phyloP scores from a whole-genome alignment of 1,140 invertebrate species.

The Mamestra configurata region DNA sequence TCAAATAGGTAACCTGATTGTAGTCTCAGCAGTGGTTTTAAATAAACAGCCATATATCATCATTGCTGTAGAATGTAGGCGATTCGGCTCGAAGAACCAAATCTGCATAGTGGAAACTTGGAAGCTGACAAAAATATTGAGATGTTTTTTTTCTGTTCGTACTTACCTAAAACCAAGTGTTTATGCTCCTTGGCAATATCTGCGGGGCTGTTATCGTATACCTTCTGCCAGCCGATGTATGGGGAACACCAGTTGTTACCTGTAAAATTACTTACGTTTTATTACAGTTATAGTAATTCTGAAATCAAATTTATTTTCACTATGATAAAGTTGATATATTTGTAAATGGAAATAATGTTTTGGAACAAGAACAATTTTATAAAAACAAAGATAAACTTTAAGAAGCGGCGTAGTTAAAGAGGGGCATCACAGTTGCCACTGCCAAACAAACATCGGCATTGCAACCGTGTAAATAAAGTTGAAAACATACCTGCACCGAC shows the following conservation, averaged over 20 bases:
- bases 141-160: background rate
- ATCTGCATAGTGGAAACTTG: background rate
- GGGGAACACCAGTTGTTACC: constrained; percentile 96
- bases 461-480: background rate
- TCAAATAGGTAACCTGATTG: too few relatives aligned
- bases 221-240: constrained; percentile 96
- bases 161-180: constrained; percentile 88
- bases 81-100: background rate
- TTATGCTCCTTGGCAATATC: constrained; percentile 88
- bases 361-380: too few relatives aligned
- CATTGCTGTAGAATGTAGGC: background rate
- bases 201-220: constrained; percentile 93
- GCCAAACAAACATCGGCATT: background rate
- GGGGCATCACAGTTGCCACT: too few relatives aligned
- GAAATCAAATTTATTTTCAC: too few relatives aligned
- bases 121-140: too few relatives aligned
- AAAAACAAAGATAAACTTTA: too few relatives aligned
- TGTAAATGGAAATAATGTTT: too few relatives aligned
- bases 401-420: too few relatives aligned
- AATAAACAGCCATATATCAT: too few relatives aligned
- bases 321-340: too few relatives aligned
- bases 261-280: constrained; percentile 55
- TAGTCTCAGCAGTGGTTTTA: too few relatives aligned
- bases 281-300: background rate
- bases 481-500: constrained; percentile 86